Evolutionary conservation across 2,797 vertebrate genomes (phyloP), one percentile per base, ranked within the genome.

Genomic region (Geotrypetes seraphini): DNA sequence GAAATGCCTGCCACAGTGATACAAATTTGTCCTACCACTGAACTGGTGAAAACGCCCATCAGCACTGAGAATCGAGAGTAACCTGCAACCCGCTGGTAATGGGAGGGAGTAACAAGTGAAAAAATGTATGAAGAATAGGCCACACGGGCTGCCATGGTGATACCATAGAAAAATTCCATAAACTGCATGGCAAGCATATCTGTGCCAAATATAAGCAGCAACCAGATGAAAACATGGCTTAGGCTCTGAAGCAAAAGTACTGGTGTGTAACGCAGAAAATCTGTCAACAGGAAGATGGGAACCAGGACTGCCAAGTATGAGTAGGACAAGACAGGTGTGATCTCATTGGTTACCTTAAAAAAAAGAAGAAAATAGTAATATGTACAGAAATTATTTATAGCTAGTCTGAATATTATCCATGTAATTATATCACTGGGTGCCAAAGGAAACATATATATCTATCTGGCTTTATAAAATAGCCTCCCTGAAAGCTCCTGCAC

Each of bases 101-200:
- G 56, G 1, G 29, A 43, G 0, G 88, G 87, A 6, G 43, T 49
- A n/a, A 96, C 90, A 3, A 99, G 75, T 1, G 91, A 91, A 78
- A 99, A 99, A 63, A 99, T 89, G 54, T 97, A 97, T 39, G 96
- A 97, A 44, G 96, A 98, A 57, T 95, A 99, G 32, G 95, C 96
- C 1, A 99, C 86, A 1, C 96, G 88, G 2, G 91, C 86, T 0
- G 94, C 95, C 95, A 97, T 92, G 28, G 88, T 90, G 66, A 98
- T 10, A 25, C 91, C 71, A 0, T 90, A 99, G 80, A 88, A 97
- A 60, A 94, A 81, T 80, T 99, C 96, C 95, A 99, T 92, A 45
- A 94, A 50, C 69, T 97, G 93, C 90, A 98, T 94, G 56, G 90
- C 67, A 2, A 82, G 30, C 16, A 96, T 51, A 0, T 74, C 65